These are phyloP conservation scores for Auanema sp. DNA, from an alignment of 2,888 invertebrate genomes.

Conservation along the genomic window DNA sequence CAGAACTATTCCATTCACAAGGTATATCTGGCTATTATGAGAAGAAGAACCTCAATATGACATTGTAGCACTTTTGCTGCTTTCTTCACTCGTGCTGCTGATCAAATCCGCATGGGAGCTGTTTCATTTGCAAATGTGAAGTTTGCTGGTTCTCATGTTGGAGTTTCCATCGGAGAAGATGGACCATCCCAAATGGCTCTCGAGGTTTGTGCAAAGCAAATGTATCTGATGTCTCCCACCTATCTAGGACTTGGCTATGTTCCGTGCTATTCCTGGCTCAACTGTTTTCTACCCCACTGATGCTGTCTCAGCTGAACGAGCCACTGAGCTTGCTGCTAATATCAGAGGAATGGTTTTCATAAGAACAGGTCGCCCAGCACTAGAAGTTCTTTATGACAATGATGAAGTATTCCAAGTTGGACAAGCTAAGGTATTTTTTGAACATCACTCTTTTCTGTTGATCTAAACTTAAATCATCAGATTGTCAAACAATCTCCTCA, in stretches of 20 bases:
- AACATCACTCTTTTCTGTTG: background rate
- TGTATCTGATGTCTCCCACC: no score
- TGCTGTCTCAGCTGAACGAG: constrained; percentile 86
- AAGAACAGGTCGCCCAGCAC: constrained; percentile 89
- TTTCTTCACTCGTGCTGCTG: constrained; percentile 93
- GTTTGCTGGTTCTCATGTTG: constrained; percentile 88
- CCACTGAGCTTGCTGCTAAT: constrained; percentile 81
- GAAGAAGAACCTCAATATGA: background rate
- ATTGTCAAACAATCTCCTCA: constrained; percentile 76
- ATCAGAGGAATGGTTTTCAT: constrained; percentile 82
- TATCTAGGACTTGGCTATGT: constrained; percentile 85
- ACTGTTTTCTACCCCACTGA: constrained; percentile 79
- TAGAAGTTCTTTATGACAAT: constrained; percentile 81
- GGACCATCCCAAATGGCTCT: constrained; percentile 95
- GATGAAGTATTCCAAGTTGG: constrained; percentile 79
- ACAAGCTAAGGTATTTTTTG: constrained; percentile 68
- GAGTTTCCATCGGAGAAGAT: constrained; percentile 81
- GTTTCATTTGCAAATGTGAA: constrained; percentile 97
- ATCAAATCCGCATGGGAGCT: constrained; percentile 98
- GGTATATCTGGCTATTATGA: constrained; percentile 20
- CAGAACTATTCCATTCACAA: constrained; percentile 85
- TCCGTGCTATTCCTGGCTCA: constrained; percentile 81
- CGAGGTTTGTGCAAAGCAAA: no score
- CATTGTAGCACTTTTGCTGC: constrained; percentile 96
- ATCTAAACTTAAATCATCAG: constrained; percentile 65